Evolutionary conservation across 2,113 vertebrate species (phyloP), one percentile per base, ranked within the genome.

Genomic region (Pogona vitticeps): DNA sequence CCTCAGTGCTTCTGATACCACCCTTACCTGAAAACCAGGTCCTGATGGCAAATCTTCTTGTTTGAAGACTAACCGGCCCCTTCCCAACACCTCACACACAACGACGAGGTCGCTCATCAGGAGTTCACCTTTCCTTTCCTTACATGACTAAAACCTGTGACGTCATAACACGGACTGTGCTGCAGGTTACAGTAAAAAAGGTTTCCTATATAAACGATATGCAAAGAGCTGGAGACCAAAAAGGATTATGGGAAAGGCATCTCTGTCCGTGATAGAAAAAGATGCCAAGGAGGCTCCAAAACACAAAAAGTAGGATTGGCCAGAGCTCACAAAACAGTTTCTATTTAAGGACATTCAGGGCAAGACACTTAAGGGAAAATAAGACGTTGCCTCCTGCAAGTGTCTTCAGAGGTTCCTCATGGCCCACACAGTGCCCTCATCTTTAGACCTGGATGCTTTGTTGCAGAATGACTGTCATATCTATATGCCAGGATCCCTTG

Each of bases 21-120:
- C 36, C 68, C 78, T 65, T 46, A 65, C 23, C n/a, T 75, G 56
- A 81, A 81, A 86, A 80, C 58, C 40, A 38, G 52, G 63, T n/a
- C 59, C 65, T 46, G 13, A 7, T 56, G n/a, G 40, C 42, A 38
- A 6, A 40, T 79, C 36, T 72, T 80, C 13, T 63, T 21, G 33
- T 65, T 75, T 81, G 36, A 12, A 8, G n/a, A 15, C 67, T 52
- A 82, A 26, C 21, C 15, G 65, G 36, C 76, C 46, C 36, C 28
- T 36, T 52, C 52, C 42, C 14, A 76, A 76, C 26, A 15, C 33
- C 15, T 52, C 26, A 46, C 15, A 31, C 6, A 40, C 75, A 76
- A 31, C n/a, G 46, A 52, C 10, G 10, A 52, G 46, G 46, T 10
- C 10, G 46, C 46, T 52, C 46, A 10, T 52, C 46, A 52, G 46